These are phyloP conservation scores for Drosophila pseudotalamancana DNA, from an alignment of 2,888 invertebrate species.

Conservation along the genomic window DNA sequence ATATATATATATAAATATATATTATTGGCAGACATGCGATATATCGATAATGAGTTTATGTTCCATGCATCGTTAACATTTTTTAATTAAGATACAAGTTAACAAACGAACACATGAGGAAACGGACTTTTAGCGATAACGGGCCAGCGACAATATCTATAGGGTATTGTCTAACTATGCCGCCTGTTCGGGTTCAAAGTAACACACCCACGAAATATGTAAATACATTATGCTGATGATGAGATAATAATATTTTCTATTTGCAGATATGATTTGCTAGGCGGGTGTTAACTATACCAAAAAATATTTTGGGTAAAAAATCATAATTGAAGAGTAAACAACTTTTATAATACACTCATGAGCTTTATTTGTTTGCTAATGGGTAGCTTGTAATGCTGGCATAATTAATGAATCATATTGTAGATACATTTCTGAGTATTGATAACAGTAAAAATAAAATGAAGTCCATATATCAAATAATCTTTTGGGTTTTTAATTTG, in stretches of 20 bases:
- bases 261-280: constrained; percentile 69
- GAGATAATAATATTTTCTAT: constrained; percentile 76
- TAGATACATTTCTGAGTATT: constrained; percentile 25
- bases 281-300: constrained; percentile 57
- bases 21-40: constrained; percentile 49
- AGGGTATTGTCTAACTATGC: constrained; percentile 1
- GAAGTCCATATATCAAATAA: constrained; percentile 23
- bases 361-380: constrained; percentile 33
- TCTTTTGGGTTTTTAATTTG: constrained; percentile 2
- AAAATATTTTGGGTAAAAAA: constrained; percentile 59
- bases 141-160: constrained; percentile 9
- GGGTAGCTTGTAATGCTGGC: constrained; percentile 3
- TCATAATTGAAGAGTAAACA: constrained; percentile 32
- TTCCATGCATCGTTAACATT: constrained; percentile 41
- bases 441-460: constrained; percentile 36
- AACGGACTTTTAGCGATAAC: constrained; percentile 50
- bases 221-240: constrained; percentile 45
- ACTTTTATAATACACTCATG: constrained; percentile 10
- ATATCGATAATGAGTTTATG: constrained; percentile 46
- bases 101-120: constrained; percentile 31
- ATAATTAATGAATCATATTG: constrained; percentile 52
- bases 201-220: constrained; percentile 54
- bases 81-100: constrained; percentile 61
- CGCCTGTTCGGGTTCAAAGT: constrained; percentile 3
- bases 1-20: neutral